A percentile compares a stretch with the other conserved stretches of the same genome.
Conservation (phyloP, 2,113 vertebrate genomes). For the Seriola aureovittata region DNA sequence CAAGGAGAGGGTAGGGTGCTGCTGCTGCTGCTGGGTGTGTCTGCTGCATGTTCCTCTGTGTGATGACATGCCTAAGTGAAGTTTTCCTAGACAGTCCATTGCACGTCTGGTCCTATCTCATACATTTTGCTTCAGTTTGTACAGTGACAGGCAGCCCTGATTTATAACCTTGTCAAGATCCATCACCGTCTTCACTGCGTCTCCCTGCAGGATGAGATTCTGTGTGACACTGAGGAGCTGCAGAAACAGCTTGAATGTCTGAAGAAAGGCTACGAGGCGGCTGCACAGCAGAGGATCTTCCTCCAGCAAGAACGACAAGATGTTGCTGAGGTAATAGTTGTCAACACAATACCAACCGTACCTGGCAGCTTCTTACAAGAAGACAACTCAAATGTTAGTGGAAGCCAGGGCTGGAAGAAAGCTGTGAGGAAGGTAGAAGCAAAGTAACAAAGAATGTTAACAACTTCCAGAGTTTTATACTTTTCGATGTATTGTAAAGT, state of each 20-base stretch:
- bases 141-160: constrained; percentile 16
- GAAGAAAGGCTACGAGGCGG: constrained; percentile 64
- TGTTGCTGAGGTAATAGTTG: constrained; percentile 75
- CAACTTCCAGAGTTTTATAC: background rate
- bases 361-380: background rate
- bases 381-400: background rate
- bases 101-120: background rate
- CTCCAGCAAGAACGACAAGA: constrained; percentile 71
- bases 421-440: background rate
- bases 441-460: background rate
- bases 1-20: constrained; percentile 76
- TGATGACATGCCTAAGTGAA: constrained; percentile 17
- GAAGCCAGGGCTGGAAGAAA: background rate
- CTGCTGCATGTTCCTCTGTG: constrained; percentile 35
- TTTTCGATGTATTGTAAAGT: too few species aligned
- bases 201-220: constrained; percentile 77
- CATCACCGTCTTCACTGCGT: constrained; percentile 23
- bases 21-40: constrained; percentile 42
- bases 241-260: constrained; percentile 71
- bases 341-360: background rate
- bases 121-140: constrained; percentile 9
- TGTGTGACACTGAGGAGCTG: constrained; percentile 67
- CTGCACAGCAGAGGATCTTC: constrained; percentile 66
- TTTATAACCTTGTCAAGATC: constrained; percentile 23
- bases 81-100: constrained; percentile 4